Evolutionary conservation across 53 echinoderm and acorn worm species (phyloP).

Genomic region (Antedon mediterranea): DNA sequence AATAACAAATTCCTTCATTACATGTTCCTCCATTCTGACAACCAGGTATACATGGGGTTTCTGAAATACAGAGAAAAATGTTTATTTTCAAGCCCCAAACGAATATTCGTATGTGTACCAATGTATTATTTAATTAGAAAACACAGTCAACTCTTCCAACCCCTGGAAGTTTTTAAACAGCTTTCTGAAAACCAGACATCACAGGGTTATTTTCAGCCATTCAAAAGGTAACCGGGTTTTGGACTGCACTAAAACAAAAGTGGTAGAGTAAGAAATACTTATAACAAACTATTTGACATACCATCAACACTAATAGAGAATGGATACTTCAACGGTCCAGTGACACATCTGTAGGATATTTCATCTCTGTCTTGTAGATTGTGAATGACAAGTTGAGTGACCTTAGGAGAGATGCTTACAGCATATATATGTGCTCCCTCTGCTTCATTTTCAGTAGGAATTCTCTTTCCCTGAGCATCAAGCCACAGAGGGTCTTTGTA

Average conservation of each 20-base stretch:
- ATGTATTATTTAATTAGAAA: no score
- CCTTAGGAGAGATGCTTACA: slow-evolving; percentile 3
- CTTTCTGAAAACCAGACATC: no score
- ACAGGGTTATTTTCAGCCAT: no score
- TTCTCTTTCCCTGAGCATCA: slow-evolving; percentile 23
- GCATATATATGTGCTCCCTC: not conserved
- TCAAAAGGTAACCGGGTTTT: no score
- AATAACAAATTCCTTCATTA: slow-evolving; percentile 29
- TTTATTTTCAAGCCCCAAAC: no score
- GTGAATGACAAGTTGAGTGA: slow-evolving; percentile 17
- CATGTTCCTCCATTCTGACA: slow-evolving; percentile 54
- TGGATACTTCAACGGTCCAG: slow-evolving; percentile 40
- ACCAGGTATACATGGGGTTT: slow-evolving; percentile 40
- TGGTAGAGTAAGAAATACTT: no score
- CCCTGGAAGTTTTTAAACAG: no score
- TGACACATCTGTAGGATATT: slow-evolving; percentile 15
- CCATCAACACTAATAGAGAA: slow-evolving; percentile 48
- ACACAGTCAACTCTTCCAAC: no score
- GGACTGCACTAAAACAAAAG: no score
- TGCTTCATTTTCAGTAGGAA: slow-evolving; percentile 8
- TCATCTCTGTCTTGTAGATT: slow-evolving; percentile 12
- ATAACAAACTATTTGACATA: slow-evolving; percentile 22
- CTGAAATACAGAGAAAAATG: slow-evolving; percentile 12
- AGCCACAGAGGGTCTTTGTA: slow-evolving; percentile 44
- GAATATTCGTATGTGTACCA: no score